Conservation (phyloP, 2,888 invertebrate genomes). For the Eledona agricola region DNA sequence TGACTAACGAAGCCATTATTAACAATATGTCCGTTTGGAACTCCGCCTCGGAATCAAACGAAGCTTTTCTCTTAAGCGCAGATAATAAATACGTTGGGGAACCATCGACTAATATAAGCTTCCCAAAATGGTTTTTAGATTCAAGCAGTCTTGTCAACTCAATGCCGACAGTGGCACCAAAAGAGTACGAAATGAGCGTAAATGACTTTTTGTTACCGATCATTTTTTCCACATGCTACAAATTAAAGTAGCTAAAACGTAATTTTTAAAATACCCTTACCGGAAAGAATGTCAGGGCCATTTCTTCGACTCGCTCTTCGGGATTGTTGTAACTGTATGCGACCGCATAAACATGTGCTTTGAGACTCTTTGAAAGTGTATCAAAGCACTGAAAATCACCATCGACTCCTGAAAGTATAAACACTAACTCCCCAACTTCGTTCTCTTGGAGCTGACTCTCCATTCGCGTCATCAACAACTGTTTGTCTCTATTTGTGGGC, state of each 20-base stretch:
- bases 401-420: no score
- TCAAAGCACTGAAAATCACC: no score
- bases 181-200: slow-evolving; percentile 12
- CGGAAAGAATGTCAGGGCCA: slow-evolving; percentile 34
- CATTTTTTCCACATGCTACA: neutral
- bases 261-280: slow-evolving; percentile 62
- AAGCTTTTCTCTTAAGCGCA: neutral
- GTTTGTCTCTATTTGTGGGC: no score
- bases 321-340: no score
- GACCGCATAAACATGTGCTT: no score
- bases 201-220: neutral
- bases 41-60: neutral
- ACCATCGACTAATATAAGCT: slow-evolving; percentile 10
- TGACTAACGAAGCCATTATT: neutral
- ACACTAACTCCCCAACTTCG: no score
- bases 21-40: slow-evolving; percentile 2
- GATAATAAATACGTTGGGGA: slow-evolving; percentile 5
- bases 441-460: no score
- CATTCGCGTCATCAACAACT: no score
- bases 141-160: slow-evolving; percentile 13
- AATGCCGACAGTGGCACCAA: slow-evolving; percentile 10
- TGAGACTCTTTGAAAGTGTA: no score
- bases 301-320: no score
- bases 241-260: slow-evolving; percentile 49
- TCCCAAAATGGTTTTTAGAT: slow-evolving; percentile 6